Base-by-base conservation (phyloP, 53 echinoderm and acorn worm genomes). In the Astropecten irregularis region DNA sequence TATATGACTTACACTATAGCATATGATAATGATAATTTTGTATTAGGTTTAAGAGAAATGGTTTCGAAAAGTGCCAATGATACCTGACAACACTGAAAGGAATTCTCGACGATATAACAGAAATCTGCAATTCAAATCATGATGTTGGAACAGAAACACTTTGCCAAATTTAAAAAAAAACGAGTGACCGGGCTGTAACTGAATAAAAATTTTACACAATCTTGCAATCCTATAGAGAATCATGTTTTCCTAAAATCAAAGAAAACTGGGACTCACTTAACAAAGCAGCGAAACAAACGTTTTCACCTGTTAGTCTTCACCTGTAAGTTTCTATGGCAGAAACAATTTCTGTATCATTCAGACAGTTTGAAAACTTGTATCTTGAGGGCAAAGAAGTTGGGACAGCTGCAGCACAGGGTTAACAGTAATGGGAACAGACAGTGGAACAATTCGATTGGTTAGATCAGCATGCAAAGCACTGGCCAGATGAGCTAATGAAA, bases 11-110 rank as follows among this genome's bases (percentile, higher is more conserved):
- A 61, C 40, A 61, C 79, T 1, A 46, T 79, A 3, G 61, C 79
- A 33, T 61, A 79, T 46, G 49, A 55, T 19, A 38, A 79, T 31
- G 27, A 44, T 11, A 53, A 20, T 4, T 63, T 79, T 60, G 56
- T 85, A 9, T 32, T 85, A 23, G 55, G 73, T 20, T 58, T 74
- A 49, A 38, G 85, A 61, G 59, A 73, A 47, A 85, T 85, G 73
- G 49, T 63, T 39, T 85, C 73, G 0, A 59, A 59, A 48, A 36
- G 54, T 42, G 56, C 73, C 0, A 44, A 76, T 3, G 58, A 85
- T 49, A 85, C 85, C 20, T 29, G 51, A 10, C 30, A 16, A 83
- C 70, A 15, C 28, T 69, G 21, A 68, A 82, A 34, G 32, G 11
- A 68, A 68, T 65, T n/a, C 40, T 60, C 19, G 60, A 59, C 6